Percentiles rank a stretch among this genome's conserved stretches.
Evolutionary conservation across 1,140 invertebrate species (phyloP).

Genomic region (Nylanderia fulva): DNA sequence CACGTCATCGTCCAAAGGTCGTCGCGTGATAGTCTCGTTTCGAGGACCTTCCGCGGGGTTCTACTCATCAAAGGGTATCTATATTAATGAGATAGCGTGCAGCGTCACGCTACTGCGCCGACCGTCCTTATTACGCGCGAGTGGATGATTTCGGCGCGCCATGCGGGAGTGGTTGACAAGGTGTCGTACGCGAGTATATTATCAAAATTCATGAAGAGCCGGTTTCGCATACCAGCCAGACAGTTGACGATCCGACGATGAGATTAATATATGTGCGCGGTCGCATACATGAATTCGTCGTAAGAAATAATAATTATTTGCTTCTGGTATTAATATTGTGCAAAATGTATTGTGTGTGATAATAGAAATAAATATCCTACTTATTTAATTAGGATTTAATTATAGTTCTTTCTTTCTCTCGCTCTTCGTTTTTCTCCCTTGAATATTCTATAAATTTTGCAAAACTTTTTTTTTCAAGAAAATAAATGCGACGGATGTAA

Average conservation of each 20-base stretch:
- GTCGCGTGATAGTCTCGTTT: slow-evolving; percentile 51
- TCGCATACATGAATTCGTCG: background rate
- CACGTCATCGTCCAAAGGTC: slow-evolving; percentile 25
- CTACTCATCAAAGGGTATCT: slow-evolving; percentile 75
- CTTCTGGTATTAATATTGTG: too few relatives aligned
- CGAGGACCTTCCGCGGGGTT: slow-evolving; percentile 31
- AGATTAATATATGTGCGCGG: slow-evolving; percentile 13
- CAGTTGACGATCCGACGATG: background rate
- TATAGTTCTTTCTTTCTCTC: too few relatives aligned
- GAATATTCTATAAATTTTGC: too few relatives aligned
- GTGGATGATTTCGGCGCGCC: slow-evolving; percentile 64
- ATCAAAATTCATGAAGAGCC: slow-evolving; percentile 72
- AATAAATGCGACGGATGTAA: background rate
- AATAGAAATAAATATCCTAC: too few relatives aligned
- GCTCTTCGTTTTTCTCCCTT: too few relatives aligned
- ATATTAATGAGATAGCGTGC: slow-evolving; percentile 72
- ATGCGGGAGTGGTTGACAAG: slow-evolving; percentile 47
- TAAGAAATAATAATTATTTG: too few relatives aligned
- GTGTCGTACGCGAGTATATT: slow-evolving; percentile 53
- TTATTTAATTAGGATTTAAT: too few relatives aligned
- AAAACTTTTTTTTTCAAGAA: too few relatives aligned
- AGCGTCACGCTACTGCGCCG: slow-evolving; percentile 29
- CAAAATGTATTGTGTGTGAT: too few relatives aligned
- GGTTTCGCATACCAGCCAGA: slow-evolving; percentile 16
- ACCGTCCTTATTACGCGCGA: slow-evolving; percentile 67